These are phyloP conservation scores for Acleris cristana DNA, from an alignment of 2,888 invertebrate genomes.

Conservation along the genomic window DNA sequence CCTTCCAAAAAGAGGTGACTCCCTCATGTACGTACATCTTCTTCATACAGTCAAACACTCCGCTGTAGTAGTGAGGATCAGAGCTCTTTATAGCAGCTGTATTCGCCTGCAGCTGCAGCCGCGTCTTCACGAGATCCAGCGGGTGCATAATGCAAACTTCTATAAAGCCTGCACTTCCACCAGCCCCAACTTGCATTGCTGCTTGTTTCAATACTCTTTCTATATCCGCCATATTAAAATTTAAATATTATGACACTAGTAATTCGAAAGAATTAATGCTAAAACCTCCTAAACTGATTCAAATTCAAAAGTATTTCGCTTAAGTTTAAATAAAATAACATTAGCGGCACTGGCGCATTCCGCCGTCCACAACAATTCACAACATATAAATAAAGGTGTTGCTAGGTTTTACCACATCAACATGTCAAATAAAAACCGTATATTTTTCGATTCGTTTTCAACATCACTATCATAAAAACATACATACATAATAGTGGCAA, in stretches of 20 bases:
- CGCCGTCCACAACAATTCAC: conserved; percentile 3
- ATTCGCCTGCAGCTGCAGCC: conserved; percentile 78
- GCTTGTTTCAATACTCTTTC: conserved; percentile 86
- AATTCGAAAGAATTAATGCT: neutral
- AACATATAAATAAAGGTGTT: conserved; percentile 26
- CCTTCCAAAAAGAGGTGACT: conserved; percentile 94
- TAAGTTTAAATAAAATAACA: conserved; percentile 25
- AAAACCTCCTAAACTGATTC: neutral
- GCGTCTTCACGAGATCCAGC: conserved; percentile 95
- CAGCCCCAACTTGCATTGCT: conserved; percentile 92
- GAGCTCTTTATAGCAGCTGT: conserved; percentile 51
- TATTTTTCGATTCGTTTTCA: conserved; percentile 4
- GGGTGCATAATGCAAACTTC: conserved; percentile 99
- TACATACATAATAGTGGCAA: conserved; percentile 20
- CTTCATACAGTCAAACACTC: conserved; percentile 92
- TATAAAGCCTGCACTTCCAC: conserved; percentile 96
- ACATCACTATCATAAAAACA: conserved; percentile 7
- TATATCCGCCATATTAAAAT: conserved; percentile 65
- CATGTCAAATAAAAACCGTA: conserved; percentile 1
- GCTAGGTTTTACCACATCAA: conserved; percentile 1
- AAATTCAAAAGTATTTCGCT: neutral
- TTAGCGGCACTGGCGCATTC: conserved; percentile 32
- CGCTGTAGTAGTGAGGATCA: conserved; percentile 87
- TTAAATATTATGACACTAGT: neutral
- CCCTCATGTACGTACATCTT: conserved; percentile 96